Base-by-base conservation (phyloP, 2,888 invertebrate genomes). In the Lepidocyrtinus sp. region DNA sequence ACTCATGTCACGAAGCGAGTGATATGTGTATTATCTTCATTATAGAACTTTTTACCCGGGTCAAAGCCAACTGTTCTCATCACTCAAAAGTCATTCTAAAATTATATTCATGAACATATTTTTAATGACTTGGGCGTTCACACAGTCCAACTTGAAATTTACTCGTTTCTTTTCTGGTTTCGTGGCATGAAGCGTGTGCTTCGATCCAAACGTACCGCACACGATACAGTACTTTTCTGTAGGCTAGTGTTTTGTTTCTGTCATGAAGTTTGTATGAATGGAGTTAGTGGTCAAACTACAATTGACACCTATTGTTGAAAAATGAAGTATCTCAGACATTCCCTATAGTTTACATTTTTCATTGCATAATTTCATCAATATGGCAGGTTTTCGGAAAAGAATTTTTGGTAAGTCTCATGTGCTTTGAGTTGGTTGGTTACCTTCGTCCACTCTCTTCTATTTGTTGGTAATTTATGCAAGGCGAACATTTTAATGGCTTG, bases 181-280 rank as follows among this genome's bases (percentile, higher is more conserved):
- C 65, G 83, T 82, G 83, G 82, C 82, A 83, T 83, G 83, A 83
- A 67, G 59, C 81, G 81, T 81, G 83, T 81, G 82, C 82, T 85
- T 83, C 82, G 78, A 71, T 79, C 78, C 81, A 83, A 85, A 81
- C 5, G 36, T 36, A 36, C 36, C 12, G 36, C 12, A 36, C 36
- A 12, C 36, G 5, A 36, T 36, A 36, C 12, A 12, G 12, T 12
- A 36, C 36, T 36, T 36, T 36, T 59, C 75, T 68, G 82, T 85
- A 83, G 85, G 83, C 83, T 83, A 83, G 83, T 85, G 74, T 83
- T 78, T 78, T 82, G 82, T 82, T 82, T 68, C 36, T 67, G 26
- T 71, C 77, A 77, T 67, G 55, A n/a, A n/a, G n/a, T n/a, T n/a
- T 36, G 36, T 36, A 36, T 36, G 5, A 12, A 7, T 36, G 36